Evolutionary conservation across 2,888 invertebrate species (phyloP), one percentile per base, ranked within the genome.

Genomic region (Auanema sp.): DNA sequence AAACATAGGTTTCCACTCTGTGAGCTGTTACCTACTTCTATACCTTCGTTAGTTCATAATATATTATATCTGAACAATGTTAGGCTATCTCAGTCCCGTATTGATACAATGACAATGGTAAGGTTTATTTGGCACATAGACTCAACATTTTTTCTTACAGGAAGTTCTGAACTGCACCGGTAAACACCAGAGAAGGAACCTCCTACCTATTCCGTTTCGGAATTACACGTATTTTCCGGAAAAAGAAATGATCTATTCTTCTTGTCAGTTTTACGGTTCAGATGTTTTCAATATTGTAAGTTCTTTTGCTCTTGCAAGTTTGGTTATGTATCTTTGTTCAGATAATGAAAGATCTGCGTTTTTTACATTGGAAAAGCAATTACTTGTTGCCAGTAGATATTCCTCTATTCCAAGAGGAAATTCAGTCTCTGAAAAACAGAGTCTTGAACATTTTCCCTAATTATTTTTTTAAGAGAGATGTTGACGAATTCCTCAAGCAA

Each of bases 1-100:
- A 85, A 85, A 66, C 87, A 87, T 73, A 85, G 83, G 68, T 80
- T 84, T 8, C 83, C 85, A 1, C 76, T 87, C 33, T 87, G 87
- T 80, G 87, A 87, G 65, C 75, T 87, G 11, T 76, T 87, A 2
- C 87, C 87, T 1, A 83, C 83, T 5, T 72, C 78, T 2, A 68
- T 84, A 50, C 84, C 84, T 6, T 76, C 80, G 1, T 60, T 83
- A 49, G 71, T 78, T 8, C 63, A 69, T 24, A 70, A 79, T 60
- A 60, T 79, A 12, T 44, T 70, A 47, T 83, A 75, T 64, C 47
- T 80, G 1, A 58, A 71, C 14, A 52, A 63, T 33, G 53, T 63
- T 4, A 25, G 14, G 6, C 33, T 43, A 16, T 21, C 58, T 16
- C 33, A 33, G 23, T 33, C 12, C n/a, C 44, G 43, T 12, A 53